Evolutionary conservation across 2,113 vertebrate species (phyloP).

Genomic region (Protomyctophum bolini): DNA sequence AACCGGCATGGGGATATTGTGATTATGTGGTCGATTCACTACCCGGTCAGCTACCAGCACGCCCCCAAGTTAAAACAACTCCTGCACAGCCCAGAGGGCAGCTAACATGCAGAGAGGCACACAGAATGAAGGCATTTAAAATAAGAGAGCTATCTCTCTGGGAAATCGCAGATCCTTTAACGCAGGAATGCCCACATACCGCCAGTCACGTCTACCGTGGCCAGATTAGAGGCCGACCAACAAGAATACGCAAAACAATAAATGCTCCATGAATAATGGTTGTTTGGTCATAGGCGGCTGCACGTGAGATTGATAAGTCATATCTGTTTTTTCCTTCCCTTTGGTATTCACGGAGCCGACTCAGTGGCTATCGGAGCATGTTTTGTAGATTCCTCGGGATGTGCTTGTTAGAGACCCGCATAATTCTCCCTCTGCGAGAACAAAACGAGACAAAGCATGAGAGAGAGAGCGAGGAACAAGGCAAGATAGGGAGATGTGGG

Average conservation of each 20-base stretch:
- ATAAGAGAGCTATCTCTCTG: constrained; percentile 44
- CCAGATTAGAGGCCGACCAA: constrained; percentile 60
- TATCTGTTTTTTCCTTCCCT: constrained; percentile 48
- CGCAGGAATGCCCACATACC: constrained; percentile 56
- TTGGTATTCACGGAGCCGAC: constrained; percentile 61
- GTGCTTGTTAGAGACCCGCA: constrained; percentile 61
- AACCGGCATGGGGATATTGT: too few relatives aligned
- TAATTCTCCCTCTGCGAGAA: constrained; percentile 60
- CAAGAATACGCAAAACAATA: constrained; percentile 62
- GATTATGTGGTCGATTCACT: too few relatives aligned
- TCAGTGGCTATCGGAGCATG: constrained; percentile 52
- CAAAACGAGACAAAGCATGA: constrained; percentile 73
- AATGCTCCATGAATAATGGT: constrained; percentile 64
- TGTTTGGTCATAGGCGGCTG: constrained; percentile 64
- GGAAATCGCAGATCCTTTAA: constrained; percentile 53
- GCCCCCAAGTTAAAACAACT: constrained; percentile 4
- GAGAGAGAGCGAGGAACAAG: constrained; percentile 49
- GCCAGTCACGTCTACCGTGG: constrained; percentile 57
- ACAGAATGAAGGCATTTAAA: constrained; percentile 37
- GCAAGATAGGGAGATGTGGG: constrained; percentile 59
- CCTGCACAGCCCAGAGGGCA: constrained; percentile 3
- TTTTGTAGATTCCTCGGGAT: constrained; percentile 66
- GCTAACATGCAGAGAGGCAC: constrained; percentile 45
- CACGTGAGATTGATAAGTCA: constrained; percentile 63
- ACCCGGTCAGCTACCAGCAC: too few relatives aligned